Evolutionary conservation across 2,797 vertebrate species (phyloP).

Genomic region (Chaetodon trifasciatus): DNA sequence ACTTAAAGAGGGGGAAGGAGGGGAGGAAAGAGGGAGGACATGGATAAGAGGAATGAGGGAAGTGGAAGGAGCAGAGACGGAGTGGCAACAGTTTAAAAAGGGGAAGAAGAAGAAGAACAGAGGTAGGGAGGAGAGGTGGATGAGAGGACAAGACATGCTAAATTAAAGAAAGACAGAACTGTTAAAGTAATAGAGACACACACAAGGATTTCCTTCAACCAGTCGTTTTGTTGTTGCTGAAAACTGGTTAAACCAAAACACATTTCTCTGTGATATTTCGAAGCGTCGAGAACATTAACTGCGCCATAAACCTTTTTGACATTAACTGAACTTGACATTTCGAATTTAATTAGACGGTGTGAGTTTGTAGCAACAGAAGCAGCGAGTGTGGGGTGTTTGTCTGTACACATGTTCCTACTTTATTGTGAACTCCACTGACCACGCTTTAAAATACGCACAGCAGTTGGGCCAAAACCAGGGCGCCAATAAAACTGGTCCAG

Average conservation of each 20-base stretch:
- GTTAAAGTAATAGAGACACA: conserved; percentile 16
- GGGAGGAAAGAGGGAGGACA: neutral
- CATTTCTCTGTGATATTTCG: conserved; percentile 40
- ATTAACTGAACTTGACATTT: conserved; percentile 49
- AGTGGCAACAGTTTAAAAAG: neutral
- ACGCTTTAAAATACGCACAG: conserved; percentile 60
- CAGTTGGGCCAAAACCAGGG: conserved; percentile 51
- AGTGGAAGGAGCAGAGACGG: neutral
- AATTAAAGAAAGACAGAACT: neutral
- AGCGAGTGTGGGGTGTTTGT: conserved; percentile 49
- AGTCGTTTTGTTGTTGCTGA: conserved; percentile 28
- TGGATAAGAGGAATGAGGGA: neutral
- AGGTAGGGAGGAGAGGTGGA: neutral
- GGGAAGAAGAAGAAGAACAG: neutral
- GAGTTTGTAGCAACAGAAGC: conserved; percentile 63
- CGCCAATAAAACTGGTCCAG: conserved; percentile 53
- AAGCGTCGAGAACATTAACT: conserved; percentile 37
- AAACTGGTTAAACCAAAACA: conserved; percentile 48
- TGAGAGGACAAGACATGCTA: neutral
- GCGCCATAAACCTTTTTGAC: conserved; percentile 44
- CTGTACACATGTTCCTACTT: conserved; percentile 79
- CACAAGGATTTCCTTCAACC: conserved; percentile 26
- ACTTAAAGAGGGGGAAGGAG: neutral
- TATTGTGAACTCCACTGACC: conserved; percentile 75
- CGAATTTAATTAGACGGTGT: conserved; percentile 62